Conservation (phyloP, 2,113 vertebrate species). For the Oreochromis niloticus region DNA sequence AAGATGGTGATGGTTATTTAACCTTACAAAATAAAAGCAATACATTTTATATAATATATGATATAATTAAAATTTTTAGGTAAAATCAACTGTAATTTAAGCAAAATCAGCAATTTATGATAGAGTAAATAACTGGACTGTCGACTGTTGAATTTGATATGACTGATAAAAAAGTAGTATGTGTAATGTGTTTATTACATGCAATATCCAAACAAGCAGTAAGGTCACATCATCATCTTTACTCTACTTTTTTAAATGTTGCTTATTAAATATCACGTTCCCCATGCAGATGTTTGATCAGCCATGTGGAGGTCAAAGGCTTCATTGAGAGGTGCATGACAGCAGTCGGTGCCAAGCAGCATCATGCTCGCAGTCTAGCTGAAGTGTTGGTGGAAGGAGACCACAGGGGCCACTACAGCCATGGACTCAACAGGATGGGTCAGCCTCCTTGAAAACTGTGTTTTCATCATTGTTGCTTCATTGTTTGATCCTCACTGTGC, state of each 20-base stretch:
- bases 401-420: constrained; percentile 74
- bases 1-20: not conserved
- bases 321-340: constrained; percentile 73
- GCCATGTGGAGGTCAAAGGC: constrained; percentile 52
- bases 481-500: not conserved
- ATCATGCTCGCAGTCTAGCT: constrained; percentile 69
- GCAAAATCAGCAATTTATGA: not conserved
- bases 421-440: constrained; percentile 77
- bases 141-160: not conserved
- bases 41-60: not conserved
- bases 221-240: not conserved
- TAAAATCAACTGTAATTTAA: not conserved
- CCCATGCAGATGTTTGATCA: constrained; percentile 67
- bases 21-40: not conserved
- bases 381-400: constrained; percentile 75
- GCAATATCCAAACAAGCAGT: not conserved
- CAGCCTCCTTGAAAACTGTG: constrained; percentile 1
- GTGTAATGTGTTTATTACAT: not conserved
- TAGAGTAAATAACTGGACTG: not conserved
- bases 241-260: not conserved
- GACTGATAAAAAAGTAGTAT: not conserved
- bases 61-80: not conserved
- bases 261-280: not conserved
- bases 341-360: constrained; percentile 58
- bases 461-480: not conserved